Conservation (phyloP, 2,797 vertebrate genomes). For the Tolypeutes matacus region DNA sequence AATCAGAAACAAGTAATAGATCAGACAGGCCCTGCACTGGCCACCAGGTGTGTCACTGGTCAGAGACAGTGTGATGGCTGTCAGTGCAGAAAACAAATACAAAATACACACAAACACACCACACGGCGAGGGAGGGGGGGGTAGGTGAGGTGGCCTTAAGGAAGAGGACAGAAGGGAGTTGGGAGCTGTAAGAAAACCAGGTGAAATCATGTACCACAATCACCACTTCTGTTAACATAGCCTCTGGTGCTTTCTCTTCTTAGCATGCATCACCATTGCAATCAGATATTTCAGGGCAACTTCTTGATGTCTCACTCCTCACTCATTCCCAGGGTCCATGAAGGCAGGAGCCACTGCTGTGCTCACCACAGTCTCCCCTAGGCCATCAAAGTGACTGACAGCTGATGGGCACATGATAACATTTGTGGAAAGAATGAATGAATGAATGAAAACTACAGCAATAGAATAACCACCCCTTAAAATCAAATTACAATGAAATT, state of each 20-base stretch:
- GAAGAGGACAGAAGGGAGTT: neutral
- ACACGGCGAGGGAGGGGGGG: neutral
- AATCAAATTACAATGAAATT: slow-evolving; percentile 43
- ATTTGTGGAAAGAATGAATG: neutral
- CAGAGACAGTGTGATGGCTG: neutral
- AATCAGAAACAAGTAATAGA: neutral
- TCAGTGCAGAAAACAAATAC: neutral
- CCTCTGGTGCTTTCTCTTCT: neutral
- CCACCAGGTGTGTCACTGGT: neutral
- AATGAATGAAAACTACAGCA: neutral
- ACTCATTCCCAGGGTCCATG: neutral
- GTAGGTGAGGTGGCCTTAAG: neutral
- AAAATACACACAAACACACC: neutral
- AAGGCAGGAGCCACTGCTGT: neutral
- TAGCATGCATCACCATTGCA: too few relatives aligned
- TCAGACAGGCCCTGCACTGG: neutral
- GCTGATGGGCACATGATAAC: neutral
- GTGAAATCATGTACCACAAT: neutral
- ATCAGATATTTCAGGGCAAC: neutral
- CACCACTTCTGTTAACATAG: neutral
- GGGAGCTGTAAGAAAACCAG: neutral
- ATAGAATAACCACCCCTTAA: neutral
- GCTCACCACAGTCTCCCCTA: neutral
- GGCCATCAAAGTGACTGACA: neutral
- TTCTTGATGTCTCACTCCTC: neutral